Conservation (phyloP, 2,888 invertebrate species). For the Phortica magna region DNA sequence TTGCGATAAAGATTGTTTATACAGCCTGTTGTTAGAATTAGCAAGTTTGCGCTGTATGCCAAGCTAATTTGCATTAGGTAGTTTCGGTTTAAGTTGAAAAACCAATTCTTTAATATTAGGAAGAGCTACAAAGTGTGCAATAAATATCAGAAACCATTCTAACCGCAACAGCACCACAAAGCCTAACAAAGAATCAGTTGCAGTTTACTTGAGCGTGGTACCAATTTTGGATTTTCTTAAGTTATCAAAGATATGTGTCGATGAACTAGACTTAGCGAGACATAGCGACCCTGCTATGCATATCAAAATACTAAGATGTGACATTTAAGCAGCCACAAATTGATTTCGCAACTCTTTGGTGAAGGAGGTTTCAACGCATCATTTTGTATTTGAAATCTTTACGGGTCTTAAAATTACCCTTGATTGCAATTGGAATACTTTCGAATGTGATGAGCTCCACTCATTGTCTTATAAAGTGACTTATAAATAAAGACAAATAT, state of each 20-base stretch:
- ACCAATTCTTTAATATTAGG: too few relatives aligned
- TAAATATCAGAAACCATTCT: too few relatives aligned
- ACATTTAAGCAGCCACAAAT: not conserved
- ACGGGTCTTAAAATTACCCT: too few relatives aligned
- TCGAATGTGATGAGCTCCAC: too few relatives aligned
- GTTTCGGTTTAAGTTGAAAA: not conserved
- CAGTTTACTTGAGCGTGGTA: not conserved
- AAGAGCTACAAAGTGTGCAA: too few relatives aligned
- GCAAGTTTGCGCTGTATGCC: not conserved
- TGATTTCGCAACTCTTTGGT: too few relatives aligned
- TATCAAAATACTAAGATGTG: not conserved
- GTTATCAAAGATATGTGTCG: not conserved
- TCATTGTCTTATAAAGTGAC: too few relatives aligned
- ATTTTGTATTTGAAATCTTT: too few relatives aligned
- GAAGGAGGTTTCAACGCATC: too few relatives aligned
- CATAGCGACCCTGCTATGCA: not conserved
- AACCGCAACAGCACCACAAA: too few relatives aligned
- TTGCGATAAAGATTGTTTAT: not conserved
- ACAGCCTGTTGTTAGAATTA: constrained; percentile 13
- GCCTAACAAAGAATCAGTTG: not conserved
- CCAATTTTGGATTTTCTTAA: not conserved
- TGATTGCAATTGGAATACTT: too few relatives aligned
- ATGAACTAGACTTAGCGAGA: not conserved
- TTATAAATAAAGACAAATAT: too few relatives aligned
- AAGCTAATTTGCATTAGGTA: constrained; percentile 3